These are phyloP conservation scores for Cyclopterus lumpus DNA, from an alignment of 2,797 vertebrate species.

Conservation along the genomic window DNA sequence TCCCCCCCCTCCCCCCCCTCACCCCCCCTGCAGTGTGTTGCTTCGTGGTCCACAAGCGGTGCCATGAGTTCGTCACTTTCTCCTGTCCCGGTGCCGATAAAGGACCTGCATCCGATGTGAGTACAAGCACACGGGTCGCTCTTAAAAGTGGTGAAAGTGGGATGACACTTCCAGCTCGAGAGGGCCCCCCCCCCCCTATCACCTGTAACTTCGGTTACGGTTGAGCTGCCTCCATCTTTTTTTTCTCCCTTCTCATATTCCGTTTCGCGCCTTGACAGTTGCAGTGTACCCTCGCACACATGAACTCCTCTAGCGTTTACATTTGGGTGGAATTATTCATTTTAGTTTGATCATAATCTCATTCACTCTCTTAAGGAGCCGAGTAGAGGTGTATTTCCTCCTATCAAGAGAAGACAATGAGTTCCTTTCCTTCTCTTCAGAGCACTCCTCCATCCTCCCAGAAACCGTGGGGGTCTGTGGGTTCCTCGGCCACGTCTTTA, in stretches of 20 bases:
- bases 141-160: not conserved
- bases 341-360: conserved; percentile 13
- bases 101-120: conserved; percentile 94
- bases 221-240: conserved; percentile 33
- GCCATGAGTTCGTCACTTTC: conserved; percentile 98
- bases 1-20: conserved; percentile 9
- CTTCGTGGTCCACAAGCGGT: conserved; percentile 97
- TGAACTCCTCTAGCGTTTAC: not conserved
- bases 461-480: conserved; percentile 27
- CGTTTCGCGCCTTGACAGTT: conserved; percentile 14
- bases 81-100: conserved; percentile 95
- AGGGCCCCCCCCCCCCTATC: too few species aligned
- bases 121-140: conserved; percentile 71
- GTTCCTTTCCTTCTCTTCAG: too few species aligned
- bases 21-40: conserved; percentile 89
- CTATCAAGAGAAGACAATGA: too few species aligned
- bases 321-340: not conserved
- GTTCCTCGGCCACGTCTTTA: conserved; percentile 39
- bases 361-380: conserved; percentile 25
- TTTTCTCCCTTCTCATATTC: conserved; percentile 14
- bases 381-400: not conserved
- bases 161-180: conserved; percentile 8
- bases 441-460: conserved; percentile 9
- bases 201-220: conserved; percentile 14
- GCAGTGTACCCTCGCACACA: not conserved